Percentiles rank a stretch among this genome's conserved stretches.
These are phyloP conservation scores for Rhinogobius similis DNA, from an alignment of 2,113 vertebrate species.

Conservation along the genomic window DNA sequence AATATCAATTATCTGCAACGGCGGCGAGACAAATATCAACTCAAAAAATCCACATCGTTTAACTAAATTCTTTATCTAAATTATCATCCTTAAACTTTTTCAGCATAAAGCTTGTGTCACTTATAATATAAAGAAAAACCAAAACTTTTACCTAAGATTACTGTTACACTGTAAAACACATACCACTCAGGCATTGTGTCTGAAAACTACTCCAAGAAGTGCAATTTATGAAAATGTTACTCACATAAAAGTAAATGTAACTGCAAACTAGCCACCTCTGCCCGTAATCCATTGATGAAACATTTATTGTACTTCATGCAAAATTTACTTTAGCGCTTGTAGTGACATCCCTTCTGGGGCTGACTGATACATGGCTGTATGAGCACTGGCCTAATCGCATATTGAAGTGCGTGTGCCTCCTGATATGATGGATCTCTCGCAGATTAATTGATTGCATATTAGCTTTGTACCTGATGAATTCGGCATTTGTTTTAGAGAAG, in stretches of 20 bases:
- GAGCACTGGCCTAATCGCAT: slow-evolving; percentile 44
- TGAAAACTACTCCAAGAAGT: not conserved
- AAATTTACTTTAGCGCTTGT: slow-evolving; percentile 48
- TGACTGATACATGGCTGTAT: slow-evolving; percentile 57
- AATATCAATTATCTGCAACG: too few species aligned
- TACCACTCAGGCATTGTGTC: too few species aligned
- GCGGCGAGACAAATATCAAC: too few species aligned
- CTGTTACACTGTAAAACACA: too few species aligned
- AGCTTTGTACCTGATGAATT: slow-evolving; percentile 20
- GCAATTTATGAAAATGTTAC: not conserved
- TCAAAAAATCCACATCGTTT: too few species aligned
- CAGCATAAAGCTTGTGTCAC: too few species aligned
- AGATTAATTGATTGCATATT: slow-evolving; percentile 35
- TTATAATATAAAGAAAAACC: too few species aligned
- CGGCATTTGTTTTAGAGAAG: not conserved
- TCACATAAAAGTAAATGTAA: not conserved
- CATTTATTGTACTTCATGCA: slow-evolving; percentile 57
- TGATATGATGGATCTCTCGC: slow-evolving; percentile 45
- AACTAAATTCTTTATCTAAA: too few species aligned
- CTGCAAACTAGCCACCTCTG: not conserved
- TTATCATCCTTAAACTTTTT: too few species aligned
- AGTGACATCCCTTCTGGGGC: slow-evolving; percentile 56
- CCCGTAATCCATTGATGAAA: slow-evolving; percentile 35
- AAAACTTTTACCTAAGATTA: not conserved
- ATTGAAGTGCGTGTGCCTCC: slow-evolving; percentile 39